These are phyloP conservation scores for Anoncus sp. DNA, from an alignment of 2,888 invertebrate genomes.

Conservation along the genomic window DNA sequence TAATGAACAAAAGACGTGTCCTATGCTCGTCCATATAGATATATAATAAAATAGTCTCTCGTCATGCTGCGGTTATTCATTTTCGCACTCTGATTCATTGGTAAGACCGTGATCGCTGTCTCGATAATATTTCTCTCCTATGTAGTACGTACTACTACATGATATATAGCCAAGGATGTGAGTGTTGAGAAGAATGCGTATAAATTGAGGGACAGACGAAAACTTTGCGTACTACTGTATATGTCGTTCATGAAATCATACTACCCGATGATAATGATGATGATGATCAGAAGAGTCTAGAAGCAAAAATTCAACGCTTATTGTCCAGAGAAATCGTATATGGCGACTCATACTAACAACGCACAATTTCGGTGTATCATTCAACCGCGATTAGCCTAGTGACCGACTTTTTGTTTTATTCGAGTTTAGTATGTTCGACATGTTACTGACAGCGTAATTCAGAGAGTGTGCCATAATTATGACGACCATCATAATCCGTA, in stretches of 20 bases:
- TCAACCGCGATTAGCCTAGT: conserved; percentile 23
- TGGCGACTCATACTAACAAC: conserved; percentile 6
- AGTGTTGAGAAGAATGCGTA: too few species aligned
- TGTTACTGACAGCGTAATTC: too few species aligned
- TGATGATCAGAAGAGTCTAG: neutral
- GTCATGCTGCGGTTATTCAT: neutral
- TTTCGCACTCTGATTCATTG: neutral
- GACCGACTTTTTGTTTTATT: conserved; percentile 19
- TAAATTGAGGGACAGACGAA: neutral
- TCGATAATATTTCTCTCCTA: too few species aligned
- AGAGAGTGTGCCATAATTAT: too few species aligned
- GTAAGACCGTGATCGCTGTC: too few species aligned
- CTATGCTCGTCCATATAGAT: too few species aligned
- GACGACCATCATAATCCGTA: too few species aligned
- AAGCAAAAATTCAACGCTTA: conserved; percentile 8
- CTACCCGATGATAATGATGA: conserved; percentile 18
- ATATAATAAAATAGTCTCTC: too few species aligned
- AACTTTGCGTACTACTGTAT: conserved; percentile 5
- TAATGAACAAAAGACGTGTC: too few species aligned
- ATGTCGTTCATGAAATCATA: conserved; percentile 35
- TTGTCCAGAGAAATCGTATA: neutral
- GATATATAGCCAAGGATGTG: too few species aligned
- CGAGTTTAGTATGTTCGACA: too few species aligned
- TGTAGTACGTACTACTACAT: too few species aligned
- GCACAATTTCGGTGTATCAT: neutral